Percentiles rank a stretch among this genome's conserved stretches.
These are phyloP conservation scores for Drosophila phalerata DNA, from an alignment of 2,888 invertebrate species.

Conservation along the genomic window DNA sequence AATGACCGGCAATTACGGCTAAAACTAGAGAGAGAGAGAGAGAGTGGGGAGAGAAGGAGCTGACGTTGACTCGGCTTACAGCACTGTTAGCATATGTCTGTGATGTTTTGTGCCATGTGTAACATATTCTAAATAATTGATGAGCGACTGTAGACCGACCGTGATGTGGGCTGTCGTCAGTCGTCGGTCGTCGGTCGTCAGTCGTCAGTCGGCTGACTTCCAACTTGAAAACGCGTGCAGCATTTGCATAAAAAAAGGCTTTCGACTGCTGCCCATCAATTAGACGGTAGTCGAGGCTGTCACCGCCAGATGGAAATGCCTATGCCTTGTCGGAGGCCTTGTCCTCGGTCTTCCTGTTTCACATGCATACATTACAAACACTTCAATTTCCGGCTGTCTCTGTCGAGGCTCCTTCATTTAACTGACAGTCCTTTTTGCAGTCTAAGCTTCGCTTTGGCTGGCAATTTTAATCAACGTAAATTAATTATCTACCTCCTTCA, in stretches of 20 bases:
- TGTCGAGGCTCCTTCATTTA: conserved; percentile 28
- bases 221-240: conserved; percentile 43
- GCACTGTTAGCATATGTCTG: conserved; percentile 57
- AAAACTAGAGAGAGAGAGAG: background rate
- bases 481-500: conserved; percentile 68
- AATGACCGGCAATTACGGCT: conserved; percentile 75
- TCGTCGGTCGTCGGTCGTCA: conserved; percentile 1
- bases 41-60: conserved; percentile 3
- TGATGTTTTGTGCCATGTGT: conserved; percentile 73
- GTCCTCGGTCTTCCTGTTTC: conserved; percentile 3
- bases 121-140: conserved; percentile 79
- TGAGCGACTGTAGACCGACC: conserved; percentile 45
- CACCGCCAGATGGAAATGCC: conserved; percentile 49
- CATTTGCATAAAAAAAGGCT: conserved; percentile 69
- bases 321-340: conserved; percentile 24
- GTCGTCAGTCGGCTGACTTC: conserved; percentile 15
- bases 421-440: conserved; percentile 19
- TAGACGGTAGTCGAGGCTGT: conserved; percentile 53
- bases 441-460: conserved; percentile 28
- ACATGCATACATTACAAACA: conserved; percentile 65
- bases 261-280: conserved; percentile 70
- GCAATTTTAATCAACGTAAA: conserved; percentile 75
- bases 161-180: conserved; percentile 1
- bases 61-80: conserved; percentile 51
- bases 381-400: conserved; percentile 75